Evolutionary conservation across 2,797 vertebrate genomes (phyloP).

Genomic region (Sciurus vulgaris): DNA sequence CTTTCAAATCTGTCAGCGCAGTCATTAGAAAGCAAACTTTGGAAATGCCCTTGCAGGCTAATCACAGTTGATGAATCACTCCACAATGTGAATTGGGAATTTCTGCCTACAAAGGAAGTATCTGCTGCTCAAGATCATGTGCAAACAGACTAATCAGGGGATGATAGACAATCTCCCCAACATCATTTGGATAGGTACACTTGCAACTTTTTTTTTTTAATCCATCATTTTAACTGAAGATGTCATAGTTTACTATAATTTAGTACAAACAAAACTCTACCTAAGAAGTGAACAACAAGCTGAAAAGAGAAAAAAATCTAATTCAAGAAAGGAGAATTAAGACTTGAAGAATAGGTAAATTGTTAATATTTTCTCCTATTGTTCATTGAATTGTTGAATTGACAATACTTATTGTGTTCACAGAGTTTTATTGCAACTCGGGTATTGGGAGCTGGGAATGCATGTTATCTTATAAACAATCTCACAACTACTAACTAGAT

Average conservation of each 20-base stretch:
- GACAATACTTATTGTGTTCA: conserved; percentile 75
- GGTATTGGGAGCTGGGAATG: conserved; percentile 50
- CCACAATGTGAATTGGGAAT: not conserved
- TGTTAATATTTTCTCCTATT: conserved; percentile 68
- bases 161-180: not conserved
- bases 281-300: not conserved
- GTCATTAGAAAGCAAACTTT: not conserved
- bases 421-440: conserved; percentile 52
- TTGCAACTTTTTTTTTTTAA: not conserved
- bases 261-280: not conserved
- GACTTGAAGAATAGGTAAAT: conserved; percentile 36
- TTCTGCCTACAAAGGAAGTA: not conserved
- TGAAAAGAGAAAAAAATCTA: not conserved
- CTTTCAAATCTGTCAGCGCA: not conserved
- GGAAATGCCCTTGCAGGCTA: not conserved
- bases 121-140: not conserved
- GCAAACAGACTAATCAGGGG: not conserved
- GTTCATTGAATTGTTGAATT: conserved; percentile 60
- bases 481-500: conserved; percentile 49
- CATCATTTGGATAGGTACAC: not conserved
- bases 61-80: not conserved
- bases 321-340: conserved; percentile 44
- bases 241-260: not conserved
- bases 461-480: conserved; percentile 66
- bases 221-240: not conserved